Base-by-base conservation (phyloP, 2,113 vertebrate species). In the Toxotes jaculatrix region DNA sequence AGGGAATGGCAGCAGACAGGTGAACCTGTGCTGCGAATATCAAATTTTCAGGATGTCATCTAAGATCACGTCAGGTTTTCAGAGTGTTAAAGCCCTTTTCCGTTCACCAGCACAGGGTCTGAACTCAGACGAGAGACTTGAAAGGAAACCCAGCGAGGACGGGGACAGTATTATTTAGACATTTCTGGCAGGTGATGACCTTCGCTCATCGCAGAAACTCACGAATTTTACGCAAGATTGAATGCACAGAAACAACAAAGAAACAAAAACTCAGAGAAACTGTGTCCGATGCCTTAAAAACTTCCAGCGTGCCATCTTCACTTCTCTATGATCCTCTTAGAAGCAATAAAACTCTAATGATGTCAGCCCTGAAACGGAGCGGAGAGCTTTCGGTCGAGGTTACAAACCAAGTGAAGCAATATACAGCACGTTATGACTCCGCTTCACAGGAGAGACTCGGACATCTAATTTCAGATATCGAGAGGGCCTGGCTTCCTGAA, bases 391-490 rank as follows among this genome's bases (percentile, higher is more conserved):
- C 23, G 43, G 64, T 69, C 23, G 51, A 74, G 74, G 62, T 83
- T 89, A 80, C 63, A 67, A 75, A 81, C 49, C 4, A 12, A 63
- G 63, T 56, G 57, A 77, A 79, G 77, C 79, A 86, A 85, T 85
- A 90, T 80, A 83, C 69, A 23, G 82, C 72, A 10, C 82, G 88
- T 87, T 90, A 89, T 87, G 88, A 86, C 83, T 87, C 64, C 7
- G 63, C 78, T 77, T 74, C 82, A 80, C 56, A 36, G 60, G 63
- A 83, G 78, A 83, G 83, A 89, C 63, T 76, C 80, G 77, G 81
- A 89, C 89, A 85, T 89, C 81, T 82, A 73, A 92, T 89, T 87
- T 82, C 77, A 70, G 56, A 85, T 78, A 89, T 88, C 82, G 81
- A 81, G 87, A 83, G 80, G 83, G 27, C 68, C 40, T 4, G 76